Base-by-base conservation (phyloP, 2,888 invertebrate genomes). In the Prionchulus punctatus region DNA sequence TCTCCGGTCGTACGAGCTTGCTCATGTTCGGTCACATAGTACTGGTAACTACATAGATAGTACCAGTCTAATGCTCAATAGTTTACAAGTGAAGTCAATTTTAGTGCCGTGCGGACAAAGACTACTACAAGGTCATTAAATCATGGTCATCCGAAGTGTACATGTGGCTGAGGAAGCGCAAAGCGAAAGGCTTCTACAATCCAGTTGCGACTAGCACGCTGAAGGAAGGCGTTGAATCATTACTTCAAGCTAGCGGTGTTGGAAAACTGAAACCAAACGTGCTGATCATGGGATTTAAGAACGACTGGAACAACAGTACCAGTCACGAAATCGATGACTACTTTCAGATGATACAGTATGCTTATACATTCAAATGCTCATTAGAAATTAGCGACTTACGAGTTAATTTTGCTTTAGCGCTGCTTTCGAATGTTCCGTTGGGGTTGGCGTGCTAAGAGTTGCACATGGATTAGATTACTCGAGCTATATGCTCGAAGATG, bases 361-460 rank as follows among this genome's bases (percentile, higher is more conserved):
- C 51, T 4, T 48, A 51, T 12, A 36, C 18, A n/a, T n/a, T n/a
- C n/a, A n/a, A n/a, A n/a, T n/a, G 36, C 36, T 18, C 36, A 36
- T 36, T 36, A 36, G n/a, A n/a, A n/a, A n/a, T n/a, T n/a, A n/a
- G n/a, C n/a, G n/a, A n/a, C n/a, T n/a, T n/a, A n/a, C n/a, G 18
- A 36, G 18, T 18, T 18, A 7, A 36, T 36, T 55, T 43, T 54
- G 51, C 67, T 68, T 43, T 73, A 86, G 86, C 71, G 86, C 89
- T 79, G 89, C 94, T 0, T 79, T 98, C 63, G 94, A 96, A 74
- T 82, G 88, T 75, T 86, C 91, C 73, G 80, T 90, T 77, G 87
- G 89, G 2, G 82, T 94, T 26, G 91, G 87, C 7, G 82, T 98
- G 55, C 76, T 98, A 30, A 81, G 91, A 55, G 79, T 90, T 21